phyloP scores from a whole-genome alignment of 2,888 invertebrate genomes.

The Pachycephus smyrnensis region DNA sequence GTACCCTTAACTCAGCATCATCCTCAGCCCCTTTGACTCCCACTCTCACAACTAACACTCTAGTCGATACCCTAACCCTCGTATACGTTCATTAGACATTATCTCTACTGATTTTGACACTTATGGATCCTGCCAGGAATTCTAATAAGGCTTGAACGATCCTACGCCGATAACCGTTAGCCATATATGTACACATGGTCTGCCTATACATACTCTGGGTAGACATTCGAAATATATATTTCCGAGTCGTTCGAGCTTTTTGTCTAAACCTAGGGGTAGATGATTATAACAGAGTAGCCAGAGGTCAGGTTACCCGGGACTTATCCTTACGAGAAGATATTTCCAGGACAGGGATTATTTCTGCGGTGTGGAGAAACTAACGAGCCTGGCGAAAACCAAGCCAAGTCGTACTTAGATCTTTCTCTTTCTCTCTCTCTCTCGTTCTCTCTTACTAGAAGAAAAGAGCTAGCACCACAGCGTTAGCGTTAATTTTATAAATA shows the following conservation, averaged over 20 bases:
- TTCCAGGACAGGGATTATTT: not conserved
- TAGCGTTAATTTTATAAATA: conserved; percentile 54
- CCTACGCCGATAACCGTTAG: no score
- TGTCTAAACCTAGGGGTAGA: not conserved
- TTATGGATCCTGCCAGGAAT: no score
- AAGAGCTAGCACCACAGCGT: conserved; percentile 8
- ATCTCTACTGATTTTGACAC: no score
- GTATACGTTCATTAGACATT: no score
- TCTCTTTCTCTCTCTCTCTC: not conserved
- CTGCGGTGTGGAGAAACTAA: not conserved
- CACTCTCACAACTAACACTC: not conserved
- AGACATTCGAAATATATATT: no score
- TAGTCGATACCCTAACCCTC: no score
- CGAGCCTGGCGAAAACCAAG: not conserved
- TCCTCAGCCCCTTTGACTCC: conserved; percentile 1
- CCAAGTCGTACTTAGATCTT: not conserved
- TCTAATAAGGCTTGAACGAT: no score
- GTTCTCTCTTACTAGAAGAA: not conserved
- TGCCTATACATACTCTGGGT: no score
- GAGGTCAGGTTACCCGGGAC: not conserved
- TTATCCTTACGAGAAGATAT: no score
- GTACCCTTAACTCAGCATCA: conserved; percentile 29
- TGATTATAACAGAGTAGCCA: conserved; percentile 5
- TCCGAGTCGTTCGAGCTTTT: no score
- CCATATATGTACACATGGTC: no score